Evolutionary conservation across 2,888 invertebrate species (phyloP), one percentile per base, ranked within the genome.

Genomic region (Rhogogaster chlorosoma): DNA sequence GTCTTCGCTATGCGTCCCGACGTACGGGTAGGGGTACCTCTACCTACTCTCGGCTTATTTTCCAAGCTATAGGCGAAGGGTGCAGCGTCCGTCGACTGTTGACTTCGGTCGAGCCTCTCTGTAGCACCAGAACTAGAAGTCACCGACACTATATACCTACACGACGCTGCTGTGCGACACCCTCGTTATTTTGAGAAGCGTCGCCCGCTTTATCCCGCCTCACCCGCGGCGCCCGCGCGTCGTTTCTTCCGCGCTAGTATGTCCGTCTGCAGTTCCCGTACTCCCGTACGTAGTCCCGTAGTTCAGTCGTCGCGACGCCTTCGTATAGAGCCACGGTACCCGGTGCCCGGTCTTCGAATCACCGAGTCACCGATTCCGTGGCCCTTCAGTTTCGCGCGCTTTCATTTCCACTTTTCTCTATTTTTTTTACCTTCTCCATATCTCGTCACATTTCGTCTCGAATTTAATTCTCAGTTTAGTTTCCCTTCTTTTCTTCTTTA

Each of bases 121-220:
- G 29, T 32, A 67, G 29, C 64, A 29, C 26, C 18, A 70, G n/a
- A 61, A 4, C 26, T 61, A 42, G 42, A 67, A 73, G 73, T 73
- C 73, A 73, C 42, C 73, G 45, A 71, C 71, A 38, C 38, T 38
- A 32, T 38, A 38, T 32, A n/a, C n/a, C n/a, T n/a, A 86, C 86
- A 87, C 87, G 87, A 86, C 88, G 86, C 84, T 86, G 84, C 87
- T 87, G 26, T 61, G 83, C 67, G 83, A 83, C 83, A 83, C 83
- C 77, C 87, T 88, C 87, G 88, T 89, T 89, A 89, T 89, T 89
- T 89, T 89, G 86, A 89, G 89, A 88, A 86, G 87, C 88, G 84
- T 84, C 86, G 84, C 64, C 32, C 84, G 83, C 75, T 70, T 84
- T 84, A 85, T 42, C 83, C n/a, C 83, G 78, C 84, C 64, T 87